phyloP scores from a whole-genome alignment of 2,113 vertebrate species.

The Guaruba guarouba region DNA sequence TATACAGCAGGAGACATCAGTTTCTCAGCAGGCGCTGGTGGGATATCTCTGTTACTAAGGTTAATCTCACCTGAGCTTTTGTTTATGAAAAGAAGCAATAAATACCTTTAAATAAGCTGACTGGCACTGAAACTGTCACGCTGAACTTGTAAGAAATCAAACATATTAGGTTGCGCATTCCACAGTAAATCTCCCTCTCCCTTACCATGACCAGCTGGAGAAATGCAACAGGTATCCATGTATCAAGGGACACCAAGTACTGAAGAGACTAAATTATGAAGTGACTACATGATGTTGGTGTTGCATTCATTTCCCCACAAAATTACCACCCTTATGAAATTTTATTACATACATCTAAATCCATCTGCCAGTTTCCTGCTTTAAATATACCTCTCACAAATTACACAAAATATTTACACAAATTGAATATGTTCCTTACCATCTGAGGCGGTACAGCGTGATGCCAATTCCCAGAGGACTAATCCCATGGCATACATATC shows the following conservation, averaged over 20 bases:
- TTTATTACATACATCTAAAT: neutral
- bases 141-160: neutral
- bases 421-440: constrained; percentile 74
- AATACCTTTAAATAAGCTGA: no score
- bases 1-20: accelerated
- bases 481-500: constrained; percentile 97
- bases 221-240: neutral
- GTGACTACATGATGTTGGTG: accelerated
- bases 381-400: neutral
- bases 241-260: neutral
- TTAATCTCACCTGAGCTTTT: neutral
- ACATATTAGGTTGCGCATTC: accelerated
- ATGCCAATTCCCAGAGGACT: constrained; percentile 92
- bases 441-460: constrained; percentile 93
- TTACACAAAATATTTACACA: neutral
- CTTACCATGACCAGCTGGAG: no score
- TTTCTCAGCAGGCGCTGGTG: neutral
- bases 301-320: neutral
- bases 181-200: neutral
- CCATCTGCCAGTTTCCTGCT: neutral
- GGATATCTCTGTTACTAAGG: neutral
- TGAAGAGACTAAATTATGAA: neutral
- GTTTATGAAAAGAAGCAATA: neutral
- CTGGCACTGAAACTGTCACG: neutral
- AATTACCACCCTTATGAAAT: no score